phyloP scores from a whole-genome alignment of 2,113 vertebrate genomes.

The Chionomys nivalis region DNA sequence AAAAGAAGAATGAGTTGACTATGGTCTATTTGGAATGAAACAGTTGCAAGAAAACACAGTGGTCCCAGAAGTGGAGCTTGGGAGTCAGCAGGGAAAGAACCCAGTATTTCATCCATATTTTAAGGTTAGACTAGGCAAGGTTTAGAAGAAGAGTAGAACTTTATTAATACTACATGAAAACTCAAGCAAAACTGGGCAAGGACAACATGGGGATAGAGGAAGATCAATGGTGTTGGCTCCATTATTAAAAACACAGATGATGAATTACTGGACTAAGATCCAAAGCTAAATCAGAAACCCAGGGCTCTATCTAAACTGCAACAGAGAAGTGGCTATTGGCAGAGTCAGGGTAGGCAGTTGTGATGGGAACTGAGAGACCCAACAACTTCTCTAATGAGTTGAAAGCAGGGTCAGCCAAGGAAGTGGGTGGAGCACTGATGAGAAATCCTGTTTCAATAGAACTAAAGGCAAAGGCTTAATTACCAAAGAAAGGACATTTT shows the following conservation, averaged over 20 bases:
- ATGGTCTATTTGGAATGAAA: background rate
- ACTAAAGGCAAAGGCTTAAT: slow-evolving; percentile 46
- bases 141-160: background rate
- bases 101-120: background rate
- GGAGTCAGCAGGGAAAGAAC: background rate
- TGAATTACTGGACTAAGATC: slow-evolving; percentile 4
- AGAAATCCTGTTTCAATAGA: background rate
- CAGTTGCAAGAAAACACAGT: background rate
- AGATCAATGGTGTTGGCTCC: background rate
- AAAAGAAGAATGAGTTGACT: background rate
- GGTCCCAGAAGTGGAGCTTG: background rate
- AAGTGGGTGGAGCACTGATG: background rate
- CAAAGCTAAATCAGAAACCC: slow-evolving; percentile 41
- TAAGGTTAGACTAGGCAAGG: background rate
- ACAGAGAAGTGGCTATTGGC: background rate
- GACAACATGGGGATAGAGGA: background rate
- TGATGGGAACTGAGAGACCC: background rate
- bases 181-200: background rate
- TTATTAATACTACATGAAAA: background rate
- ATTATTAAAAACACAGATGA: background rate
- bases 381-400: slow-evolving; percentile 26
- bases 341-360: background rate
- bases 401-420: background rate
- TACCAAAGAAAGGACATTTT: slow-evolving; percentile 2
- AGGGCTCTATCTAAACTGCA: background rate